Evolutionary conservation across 2,797 vertebrate genomes (phyloP), one percentile per base, ranked within the genome.

Genomic region (Luscinia megarhynchos): DNA sequence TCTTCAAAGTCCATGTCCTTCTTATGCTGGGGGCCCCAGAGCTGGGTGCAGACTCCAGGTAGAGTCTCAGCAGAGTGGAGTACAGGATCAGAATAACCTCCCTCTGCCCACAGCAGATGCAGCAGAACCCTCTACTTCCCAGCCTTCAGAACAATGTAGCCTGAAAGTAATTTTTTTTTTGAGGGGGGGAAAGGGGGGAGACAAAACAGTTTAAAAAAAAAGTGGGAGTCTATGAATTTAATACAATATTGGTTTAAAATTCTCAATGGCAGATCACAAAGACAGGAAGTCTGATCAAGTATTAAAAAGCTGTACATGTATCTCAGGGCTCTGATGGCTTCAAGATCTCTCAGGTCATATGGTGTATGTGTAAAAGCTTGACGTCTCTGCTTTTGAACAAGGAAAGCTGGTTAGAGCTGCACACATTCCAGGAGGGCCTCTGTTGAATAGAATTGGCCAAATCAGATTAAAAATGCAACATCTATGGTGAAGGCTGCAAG

Each of bases 391-490:
- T 77, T 73, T 57, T 57, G 58, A 76, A 67, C 66, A 36, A 80
- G 76, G 79, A 92, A 84, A 82, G 73, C 69, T 73, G 70, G 63
- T 78, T 84, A 73, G 85, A 91, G 70, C 77, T 79, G 57, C 51
- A 64, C 64, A 85, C 51, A 16, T 80, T 94, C 55, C 87, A 93
- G 82, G 80, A 94, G 79, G 55, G 85, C 67, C 85, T 90, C 74
- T 95, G 83, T 88, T 95, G 87, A 81, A 91, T 5, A 88, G 32
- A 93, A 93, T 74, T 77, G 93, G 81, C 90, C 91, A 97, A 95
- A 96, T 85, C 94, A 96, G 95, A 90, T 95, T 93, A 94, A 96
- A 96, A 96, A 24, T 6, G 40, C 90, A 89, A 1, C 91, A 84
- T 89, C 80, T 93, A 62, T 89, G 72, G 86, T 87, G 75, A 91